Percentiles rank a stretch among this genome's conserved stretches.
These are phyloP conservation scores for Penelope pileata DNA, from an alignment of 2,113 vertebrate genomes.

Conservation along the genomic window DNA sequence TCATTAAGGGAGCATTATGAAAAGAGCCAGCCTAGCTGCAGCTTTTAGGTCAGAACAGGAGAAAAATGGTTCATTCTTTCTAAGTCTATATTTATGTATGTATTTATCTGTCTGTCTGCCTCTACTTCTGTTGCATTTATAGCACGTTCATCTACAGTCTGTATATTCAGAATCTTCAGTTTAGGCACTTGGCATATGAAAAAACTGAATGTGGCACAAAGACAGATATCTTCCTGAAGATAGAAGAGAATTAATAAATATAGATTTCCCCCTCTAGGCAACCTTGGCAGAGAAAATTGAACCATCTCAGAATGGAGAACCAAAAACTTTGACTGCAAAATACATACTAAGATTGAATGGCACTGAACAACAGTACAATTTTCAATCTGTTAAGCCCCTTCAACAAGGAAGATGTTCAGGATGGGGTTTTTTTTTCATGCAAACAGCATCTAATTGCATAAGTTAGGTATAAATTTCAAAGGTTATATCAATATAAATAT, in stretches of 20 bases:
- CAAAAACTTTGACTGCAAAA: not conserved
- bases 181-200: not conserved
- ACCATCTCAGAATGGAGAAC: not conserved
- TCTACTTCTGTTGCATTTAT: not conserved
- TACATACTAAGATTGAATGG: not conserved
- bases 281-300: not conserved
- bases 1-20: not conserved
- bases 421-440: not conserved
- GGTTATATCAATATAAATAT: not conserved
- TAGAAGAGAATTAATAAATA: not conserved
- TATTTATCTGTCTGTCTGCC: accelerated
- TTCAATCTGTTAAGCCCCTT: not conserved
- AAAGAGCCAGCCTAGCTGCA: not conserved
- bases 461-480: not conserved
- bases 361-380: not conserved
- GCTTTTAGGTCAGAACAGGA: not conserved
- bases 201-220: not conserved
- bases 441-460: not conserved
- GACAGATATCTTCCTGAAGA: not conserved
- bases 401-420: not conserved
- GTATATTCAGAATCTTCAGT: not conserved
- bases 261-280: not conserved
- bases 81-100: not conserved
- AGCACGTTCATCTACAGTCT: not conserved
- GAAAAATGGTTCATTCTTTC: not conserved